Evolutionary conservation across 2,797 vertebrate species (phyloP), one percentile per base, ranked within the genome.

Genomic region (Lepidocolaptes lacrymiger): DNA sequence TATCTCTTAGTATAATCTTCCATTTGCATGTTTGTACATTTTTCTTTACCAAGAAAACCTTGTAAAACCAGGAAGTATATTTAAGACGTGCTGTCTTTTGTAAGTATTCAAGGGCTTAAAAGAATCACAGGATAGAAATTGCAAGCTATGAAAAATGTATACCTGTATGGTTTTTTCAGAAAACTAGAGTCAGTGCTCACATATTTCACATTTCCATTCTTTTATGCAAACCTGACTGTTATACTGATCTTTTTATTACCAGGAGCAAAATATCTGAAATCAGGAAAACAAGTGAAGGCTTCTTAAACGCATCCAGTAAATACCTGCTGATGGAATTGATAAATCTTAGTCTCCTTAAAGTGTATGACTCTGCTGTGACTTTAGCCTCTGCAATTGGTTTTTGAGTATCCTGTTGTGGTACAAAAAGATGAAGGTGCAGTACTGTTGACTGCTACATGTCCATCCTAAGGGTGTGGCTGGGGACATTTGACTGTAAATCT

Each of bases 391-490:
- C 28, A 8, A 15, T 86, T 80, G 48, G 10, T 37, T 88, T 84
- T 66, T 72, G 32, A 62, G 46, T 52, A 58, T 46, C 22, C 22
- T 6, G 12, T 9, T 41, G 26, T 28, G 58, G n/a, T 56, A 26
- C 62, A 56, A 24, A 49, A 79, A 52, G 12, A 16, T 3, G 6
- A 59, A 74, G 43, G 19, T 24, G 8, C 12, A 34, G 10, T n/a
- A 18, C 61, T 73, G 7, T 37, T 18, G 34, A 5, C 51, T 44
- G 39, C n/a, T 62, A 1, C 0, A 0, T 34, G 22, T 27, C 28
- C 46, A 11, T 37, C n/a, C 32, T 10, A n/a, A 23, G 7, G 80
- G n/a, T 0, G 2, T 58, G 43, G 49, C 41, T 52, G 12, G 44
- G 36, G 46, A 27, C 1, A 1, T 28, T 26, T 24, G 32, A 5